Evolutionary conservation across 1,140 invertebrate species (phyloP).

Genomic region (Fragariocoptes setiger): DNA sequence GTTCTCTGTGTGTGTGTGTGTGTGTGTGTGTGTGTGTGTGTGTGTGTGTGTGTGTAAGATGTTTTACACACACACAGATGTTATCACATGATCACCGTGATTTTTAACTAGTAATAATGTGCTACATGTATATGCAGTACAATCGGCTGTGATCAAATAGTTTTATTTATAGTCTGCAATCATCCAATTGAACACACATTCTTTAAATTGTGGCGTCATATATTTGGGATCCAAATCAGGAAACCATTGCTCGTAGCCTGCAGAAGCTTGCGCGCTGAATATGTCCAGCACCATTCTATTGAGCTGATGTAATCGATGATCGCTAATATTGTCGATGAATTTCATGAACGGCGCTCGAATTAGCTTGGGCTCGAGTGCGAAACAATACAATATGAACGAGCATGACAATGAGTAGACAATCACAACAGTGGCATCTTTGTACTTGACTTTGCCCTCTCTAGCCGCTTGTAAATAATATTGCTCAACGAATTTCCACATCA

Average conservation of each 20-base stretch:
- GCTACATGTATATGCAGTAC: too few relatives aligned
- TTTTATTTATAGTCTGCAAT: not conserved
- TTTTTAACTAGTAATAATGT: too few relatives aligned
- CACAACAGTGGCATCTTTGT: constrained; percentile 26
- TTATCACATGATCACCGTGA: too few relatives aligned
- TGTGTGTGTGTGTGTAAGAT: too few relatives aligned
- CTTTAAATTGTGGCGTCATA: constrained; percentile 11
- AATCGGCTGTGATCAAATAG: too few relatives aligned
- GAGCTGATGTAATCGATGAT: constrained; percentile 22
- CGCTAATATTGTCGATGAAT: constrained; percentile 38
- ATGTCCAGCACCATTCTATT: constrained; percentile 13
- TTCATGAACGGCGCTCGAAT: constrained; percentile 48
- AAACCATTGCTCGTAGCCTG: constrained; percentile 9
- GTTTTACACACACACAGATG: too few relatives aligned
- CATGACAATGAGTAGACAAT: constrained; percentile 45
- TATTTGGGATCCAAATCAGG: constrained; percentile 10
- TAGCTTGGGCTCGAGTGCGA: constrained; percentile 39
- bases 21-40: too few relatives aligned
- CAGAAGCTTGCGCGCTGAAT: constrained; percentile 13
- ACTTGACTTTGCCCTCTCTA: constrained; percentile 7
- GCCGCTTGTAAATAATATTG: constrained; percentile 1
- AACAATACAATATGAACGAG: constrained; percentile 41
- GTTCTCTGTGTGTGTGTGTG: too few relatives aligned
- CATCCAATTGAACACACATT: constrained; percentile 12
- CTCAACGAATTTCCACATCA: constrained; percentile 12